A percentile compares a stretch with the other conserved stretches of the same genome.
Conservation (phyloP, 2,797 vertebrate genomes). For the Pseudochirops cupreus region DNA sequence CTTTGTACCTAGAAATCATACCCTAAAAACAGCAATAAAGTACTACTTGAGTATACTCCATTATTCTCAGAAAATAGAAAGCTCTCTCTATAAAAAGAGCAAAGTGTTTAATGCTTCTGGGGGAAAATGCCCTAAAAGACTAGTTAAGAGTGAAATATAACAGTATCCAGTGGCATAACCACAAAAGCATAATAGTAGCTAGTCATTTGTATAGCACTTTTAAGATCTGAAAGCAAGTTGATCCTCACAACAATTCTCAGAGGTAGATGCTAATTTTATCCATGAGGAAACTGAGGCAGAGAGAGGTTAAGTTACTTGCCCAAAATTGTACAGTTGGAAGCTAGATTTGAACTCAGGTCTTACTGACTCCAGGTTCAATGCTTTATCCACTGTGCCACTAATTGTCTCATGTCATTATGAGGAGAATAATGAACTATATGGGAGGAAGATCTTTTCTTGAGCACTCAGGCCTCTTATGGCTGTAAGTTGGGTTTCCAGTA, state of each 20-base stretch:
- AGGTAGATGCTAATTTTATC: not conserved
- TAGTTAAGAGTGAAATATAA: not conserved
- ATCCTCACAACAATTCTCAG: not conserved
- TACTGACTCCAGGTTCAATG: not conserved
- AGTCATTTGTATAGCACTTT: not conserved
- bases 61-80: not conserved
- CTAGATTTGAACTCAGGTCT: not conserved
- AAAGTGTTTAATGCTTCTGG: not conserved
- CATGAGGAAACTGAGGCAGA: not conserved
- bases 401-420: not conserved
- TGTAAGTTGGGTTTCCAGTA: not conserved
- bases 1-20: not conserved
- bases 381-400: not conserved
- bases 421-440: not conserved
- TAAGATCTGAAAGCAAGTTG: not conserved
- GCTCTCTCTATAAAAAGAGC: not conserved
- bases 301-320: not conserved
- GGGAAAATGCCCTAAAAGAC: not conserved
- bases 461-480: not conserved
- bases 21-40: not conserved
- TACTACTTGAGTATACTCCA: not conserved
- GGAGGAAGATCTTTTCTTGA: not conserved
- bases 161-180: not conserved
- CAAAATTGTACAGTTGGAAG: not conserved
- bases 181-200: not conserved